These are phyloP conservation scores for Poecilia gillii DNA, from an alignment of 2,797 vertebrate species.

Conservation along the genomic window DNA sequence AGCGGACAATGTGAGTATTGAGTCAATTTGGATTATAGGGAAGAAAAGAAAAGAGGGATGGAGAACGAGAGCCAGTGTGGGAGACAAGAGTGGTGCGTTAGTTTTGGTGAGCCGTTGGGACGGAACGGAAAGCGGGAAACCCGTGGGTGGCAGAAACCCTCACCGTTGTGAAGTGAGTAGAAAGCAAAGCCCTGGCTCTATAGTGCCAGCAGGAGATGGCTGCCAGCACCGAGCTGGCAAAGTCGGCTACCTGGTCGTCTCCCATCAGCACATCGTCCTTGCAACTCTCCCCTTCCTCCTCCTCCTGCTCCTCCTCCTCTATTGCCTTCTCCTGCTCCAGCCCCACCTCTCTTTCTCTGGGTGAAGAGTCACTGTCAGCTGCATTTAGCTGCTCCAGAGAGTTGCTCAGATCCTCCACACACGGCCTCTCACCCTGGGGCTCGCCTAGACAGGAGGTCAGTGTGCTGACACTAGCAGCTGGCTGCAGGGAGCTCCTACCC, in stretches of 20 bases:
- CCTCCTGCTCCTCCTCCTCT: constrained; percentile 54
- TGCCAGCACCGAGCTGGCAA: constrained; percentile 88
- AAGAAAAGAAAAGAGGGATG: neutral
- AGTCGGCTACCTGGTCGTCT: constrained; percentile 92
- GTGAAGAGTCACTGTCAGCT: constrained; percentile 69
- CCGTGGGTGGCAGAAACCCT: constrained; percentile 83
- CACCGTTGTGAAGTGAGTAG: constrained; percentile 92
- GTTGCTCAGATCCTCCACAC: constrained; percentile 64
- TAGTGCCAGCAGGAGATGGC: constrained; percentile 95
- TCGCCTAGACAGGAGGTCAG: constrained; percentile 71
- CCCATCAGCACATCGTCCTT: constrained; percentile 87
- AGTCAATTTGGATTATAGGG: constrained; percentile 5
- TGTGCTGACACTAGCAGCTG: constrained; percentile 64
- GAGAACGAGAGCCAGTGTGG: constrained; percentile 33
- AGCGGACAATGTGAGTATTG: constrained; percentile 3
- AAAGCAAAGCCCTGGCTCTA: constrained; percentile 94
- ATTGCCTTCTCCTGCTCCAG: constrained; percentile 48
- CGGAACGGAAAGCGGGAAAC: constrained; percentile 62
- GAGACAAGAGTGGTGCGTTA: constrained; percentile 40
- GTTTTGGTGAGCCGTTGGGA: constrained; percentile 39
- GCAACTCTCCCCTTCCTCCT: constrained; percentile 71
- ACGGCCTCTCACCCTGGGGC: constrained; percentile 59
- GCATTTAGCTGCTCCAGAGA: constrained; percentile 76
- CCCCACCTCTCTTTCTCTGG: constrained; percentile 59
- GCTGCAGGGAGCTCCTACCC: constrained; percentile 72